Percentiles rank a stretch among this genome's conserved stretches.
Conservation (phyloP, 2,888 invertebrate genomes). For the Hemaris fuciformis region DNA sequence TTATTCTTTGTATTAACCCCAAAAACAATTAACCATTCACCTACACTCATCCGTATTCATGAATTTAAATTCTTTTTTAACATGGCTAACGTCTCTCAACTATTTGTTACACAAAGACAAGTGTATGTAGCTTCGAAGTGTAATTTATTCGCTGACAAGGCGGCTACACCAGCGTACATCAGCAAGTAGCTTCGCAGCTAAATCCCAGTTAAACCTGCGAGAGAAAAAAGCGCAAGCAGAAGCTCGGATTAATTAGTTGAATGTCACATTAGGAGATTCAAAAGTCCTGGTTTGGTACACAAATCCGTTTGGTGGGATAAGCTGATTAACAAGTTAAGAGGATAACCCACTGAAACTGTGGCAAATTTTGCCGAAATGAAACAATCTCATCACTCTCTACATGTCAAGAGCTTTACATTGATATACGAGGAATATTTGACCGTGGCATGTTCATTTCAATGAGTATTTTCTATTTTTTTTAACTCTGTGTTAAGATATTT, state of each 20-base stretch:
- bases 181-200: background rate
- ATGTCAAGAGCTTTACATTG: conserved; percentile 46
- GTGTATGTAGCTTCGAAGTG: background rate
- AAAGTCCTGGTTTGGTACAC: conserved; percentile 39
- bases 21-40: background rate
- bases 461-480: background rate
- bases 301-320: conserved; percentile 61
- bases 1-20: background rate
- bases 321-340: conserved; percentile 70
- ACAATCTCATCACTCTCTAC: conserved; percentile 59
- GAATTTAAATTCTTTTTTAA: background rate
- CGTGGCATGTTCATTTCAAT: background rate
- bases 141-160: background rate
- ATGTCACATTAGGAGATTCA: conserved; percentile 36
- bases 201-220: background rate
- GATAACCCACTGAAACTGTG: conserved; percentile 47
- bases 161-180: background rate
- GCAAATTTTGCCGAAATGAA: conserved; percentile 58
- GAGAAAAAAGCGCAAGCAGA: background rate
- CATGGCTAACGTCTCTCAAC: background rate
- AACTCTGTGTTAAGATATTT: background rate
- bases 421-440: conserved; percentile 30
- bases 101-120: background rate
- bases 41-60: background rate
- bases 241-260: conserved; percentile 34